These are phyloP conservation scores for Leptinotarsa defecta DNA, from an alignment of 1,140 invertebrate genomes.

Conservation along the genomic window DNA sequence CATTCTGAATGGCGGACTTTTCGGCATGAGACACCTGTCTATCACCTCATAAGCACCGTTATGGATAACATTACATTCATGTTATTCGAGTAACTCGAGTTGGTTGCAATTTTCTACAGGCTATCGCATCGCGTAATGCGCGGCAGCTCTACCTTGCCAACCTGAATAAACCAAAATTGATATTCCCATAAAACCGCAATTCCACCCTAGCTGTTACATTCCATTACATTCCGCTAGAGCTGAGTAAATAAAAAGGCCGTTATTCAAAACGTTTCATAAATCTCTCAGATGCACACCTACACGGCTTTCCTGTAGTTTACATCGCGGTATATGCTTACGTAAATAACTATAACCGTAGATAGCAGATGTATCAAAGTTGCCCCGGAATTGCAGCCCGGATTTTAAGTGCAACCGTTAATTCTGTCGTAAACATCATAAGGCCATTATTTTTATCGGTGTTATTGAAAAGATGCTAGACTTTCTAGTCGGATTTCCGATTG, in stretches of 20 bases:
- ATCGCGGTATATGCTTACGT: conserved; percentile 1
- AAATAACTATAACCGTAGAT: conserved; percentile 6
- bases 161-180: too few species aligned
- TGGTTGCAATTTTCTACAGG: too few species aligned
- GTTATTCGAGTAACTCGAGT: too few species aligned
- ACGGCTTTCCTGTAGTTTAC: not conserved
- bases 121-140: too few species aligned
- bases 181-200: too few species aligned
- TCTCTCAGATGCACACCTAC: conserved; percentile 2
- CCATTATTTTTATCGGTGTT: not conserved
- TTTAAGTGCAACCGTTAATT: not conserved
- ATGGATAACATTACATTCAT: too few species aligned
- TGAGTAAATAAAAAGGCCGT: not conserved
- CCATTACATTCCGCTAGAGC: not conserved
- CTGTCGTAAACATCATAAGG: not conserved
- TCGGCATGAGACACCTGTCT: too few species aligned
- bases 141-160: too few species aligned
- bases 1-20: too few species aligned
- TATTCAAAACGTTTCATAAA: not conserved
- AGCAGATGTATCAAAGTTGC: not conserved
- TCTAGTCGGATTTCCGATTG: too few species aligned
- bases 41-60: too few species aligned
- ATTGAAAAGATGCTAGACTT: too few species aligned
- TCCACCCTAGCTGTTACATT: not conserved
- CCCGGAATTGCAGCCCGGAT: not conserved